Evolutionary conservation across 2,113 vertebrate genomes (phyloP).

Genomic region (Limanda limanda): DNA sequence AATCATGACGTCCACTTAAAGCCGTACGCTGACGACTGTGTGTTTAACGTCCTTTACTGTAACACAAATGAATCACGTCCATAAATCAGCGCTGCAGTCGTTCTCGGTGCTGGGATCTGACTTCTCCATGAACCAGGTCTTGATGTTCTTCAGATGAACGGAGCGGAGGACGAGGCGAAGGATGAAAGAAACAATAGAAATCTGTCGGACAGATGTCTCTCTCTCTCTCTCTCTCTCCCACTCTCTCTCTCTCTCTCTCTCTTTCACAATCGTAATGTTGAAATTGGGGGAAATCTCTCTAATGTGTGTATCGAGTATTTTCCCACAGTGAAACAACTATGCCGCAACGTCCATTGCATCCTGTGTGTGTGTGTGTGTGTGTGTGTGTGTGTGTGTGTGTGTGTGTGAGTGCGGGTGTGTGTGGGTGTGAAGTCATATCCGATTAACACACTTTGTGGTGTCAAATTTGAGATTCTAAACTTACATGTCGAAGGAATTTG

Average conservation of each 20-base stretch:
- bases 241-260: background rate
- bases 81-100: background rate
- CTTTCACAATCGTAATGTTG: slow-evolving; percentile 42
- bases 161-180: slow-evolving; percentile 35
- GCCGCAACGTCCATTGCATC: background rate
- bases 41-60: background rate
- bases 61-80: background rate
- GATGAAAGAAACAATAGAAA: slow-evolving; percentile 69
- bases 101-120: slow-evolving; percentile 35
- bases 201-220: slow-evolving; percentile 73
- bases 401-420: background rate
- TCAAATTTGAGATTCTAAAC: background rate
- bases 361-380: slow-evolving; percentile 4
- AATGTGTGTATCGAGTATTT: slow-evolving; percentile 7
- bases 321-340: background rate
- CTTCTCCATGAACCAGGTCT: slow-evolving; percentile 65
- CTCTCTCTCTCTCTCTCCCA: background rate
- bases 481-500: background rate
- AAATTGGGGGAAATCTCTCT: slow-evolving; percentile 40
- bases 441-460: background rate
- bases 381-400: background rate
- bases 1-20: background rate
- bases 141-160: slow-evolving; percentile 71
- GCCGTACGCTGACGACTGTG: background rate
- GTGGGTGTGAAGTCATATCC: background rate